A percentile compares a stretch with the other conserved stretches of the same genome.
phyloP scores from a whole-genome alignment of 2,113 vertebrate genomes.

The Canis aureus region DNA sequence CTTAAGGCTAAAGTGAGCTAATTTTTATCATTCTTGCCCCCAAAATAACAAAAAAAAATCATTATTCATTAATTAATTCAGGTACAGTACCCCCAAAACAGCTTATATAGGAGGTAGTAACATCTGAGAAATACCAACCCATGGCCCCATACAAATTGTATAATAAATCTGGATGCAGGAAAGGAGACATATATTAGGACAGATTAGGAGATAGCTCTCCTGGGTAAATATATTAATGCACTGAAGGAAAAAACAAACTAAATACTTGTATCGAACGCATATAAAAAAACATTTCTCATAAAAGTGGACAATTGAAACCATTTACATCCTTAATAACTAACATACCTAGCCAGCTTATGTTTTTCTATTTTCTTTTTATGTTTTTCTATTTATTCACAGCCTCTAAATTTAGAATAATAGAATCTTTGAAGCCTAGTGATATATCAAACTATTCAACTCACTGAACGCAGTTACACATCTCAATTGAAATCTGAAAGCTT shows the following conservation, averaged over 20 bases:
- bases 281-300: background rate
- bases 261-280: background rate
- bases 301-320: background rate
- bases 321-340: background rate
- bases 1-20: background rate
- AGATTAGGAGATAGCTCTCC: background rate
- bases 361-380: background rate
- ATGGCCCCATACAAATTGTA: background rate
- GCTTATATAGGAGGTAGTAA: background rate
- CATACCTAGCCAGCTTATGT: background rate
- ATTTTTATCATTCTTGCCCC: background rate
- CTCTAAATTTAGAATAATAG: background rate
- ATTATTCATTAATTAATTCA: background rate
- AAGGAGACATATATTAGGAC: background rate
- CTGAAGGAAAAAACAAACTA: background rate
- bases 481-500: background rate
- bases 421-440: background rate
- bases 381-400: background rate
- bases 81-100: fast-evolving
- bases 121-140: background rate
- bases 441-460: background rate
- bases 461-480: background rate
- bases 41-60: background rate
- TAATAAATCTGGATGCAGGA: background rate
- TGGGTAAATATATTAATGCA: background rate